Evolutionary conservation across 2,113 vertebrate genomes (phyloP).

Genomic region (Podarcis cretensis): DNA sequence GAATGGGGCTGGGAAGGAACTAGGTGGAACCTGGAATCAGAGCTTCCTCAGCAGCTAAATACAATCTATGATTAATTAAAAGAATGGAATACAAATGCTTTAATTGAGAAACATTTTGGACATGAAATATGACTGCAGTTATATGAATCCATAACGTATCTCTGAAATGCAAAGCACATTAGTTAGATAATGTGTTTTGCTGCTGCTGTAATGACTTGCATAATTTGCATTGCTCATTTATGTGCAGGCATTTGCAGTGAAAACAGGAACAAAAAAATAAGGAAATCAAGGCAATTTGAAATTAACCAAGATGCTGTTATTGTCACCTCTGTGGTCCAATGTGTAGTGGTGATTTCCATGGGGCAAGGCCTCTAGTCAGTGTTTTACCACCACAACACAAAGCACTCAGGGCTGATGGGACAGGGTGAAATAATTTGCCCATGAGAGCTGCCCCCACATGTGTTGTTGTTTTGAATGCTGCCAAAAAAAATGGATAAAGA

Average conservation of each 20-base stretch:
- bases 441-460: not conserved
- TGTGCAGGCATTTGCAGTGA: not conserved
- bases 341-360: not conserved
- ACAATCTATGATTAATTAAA: not conserved
- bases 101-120: not conserved
- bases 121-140: not conserved
- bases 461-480: not conserved
- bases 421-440: not conserved
- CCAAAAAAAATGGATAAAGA: not conserved
- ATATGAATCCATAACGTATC: constrained; percentile 9
- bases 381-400: no score
- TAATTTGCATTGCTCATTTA: not conserved
- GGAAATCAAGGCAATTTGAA: not conserved
- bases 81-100: not conserved
- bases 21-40: not conserved
- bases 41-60: not conserved
- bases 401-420: not conserved
- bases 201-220: constrained; percentile 9
- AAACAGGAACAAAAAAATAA: not conserved
- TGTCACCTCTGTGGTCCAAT: not conserved
- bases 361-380: not conserved
- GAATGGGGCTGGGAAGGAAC: not conserved
- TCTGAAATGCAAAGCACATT: not conserved
- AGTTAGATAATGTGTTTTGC: constrained; percentile 1
- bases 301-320: no score